Base-by-base conservation (phyloP, 2,888 invertebrate genomes). In the Tachina lurida region DNA sequence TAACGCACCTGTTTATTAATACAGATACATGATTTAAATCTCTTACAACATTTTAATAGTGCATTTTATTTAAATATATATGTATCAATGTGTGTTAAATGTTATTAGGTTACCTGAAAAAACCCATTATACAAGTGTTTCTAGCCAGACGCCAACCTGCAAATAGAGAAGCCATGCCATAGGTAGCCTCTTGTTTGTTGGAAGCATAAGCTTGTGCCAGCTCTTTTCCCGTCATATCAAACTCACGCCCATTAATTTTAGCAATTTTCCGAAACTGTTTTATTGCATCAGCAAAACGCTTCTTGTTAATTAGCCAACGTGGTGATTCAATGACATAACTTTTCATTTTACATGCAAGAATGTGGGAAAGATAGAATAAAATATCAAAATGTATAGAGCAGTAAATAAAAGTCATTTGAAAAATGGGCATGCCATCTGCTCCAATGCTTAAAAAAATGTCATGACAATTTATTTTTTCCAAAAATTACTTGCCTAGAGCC, bases 241-340 rank as follows among this genome's bases (percentile, higher is more conserved):
- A 92, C 68, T 89, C 89, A 13, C 91, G 93, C 10, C 94, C 93
- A 91, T 95, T 95, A 19, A 91, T 89, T 90, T 92, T 93, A n/a
- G 95, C 94, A 83, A 95, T 95, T 88, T 91, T 92, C 89, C 93
- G 93, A 79, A 95, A 91, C 89, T 93, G 92, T 63, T 91, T 91
- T 58, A 94, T 88, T 85, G 94, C 94, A 84, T 92, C 91, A 87
- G 92, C 91, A 58, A 93, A 92, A 86, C 93, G 93, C 52, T 93
- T 94, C 89, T 93, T 93, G 84, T 94, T 93, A 91, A 94, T 94
- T 87, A 95, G 93, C 95, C 95, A 95, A 84, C 95, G 93, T 3
- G 95, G 95, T 60, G 95, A 95, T 92, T 95, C 95, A 85, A 95
- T 94, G 89, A 95, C 93, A 88, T 93, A 94, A 91, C 95, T 95